Base-by-base conservation (phyloP, 1,140 invertebrate species). In the Temnothorax nylanderi region DNA sequence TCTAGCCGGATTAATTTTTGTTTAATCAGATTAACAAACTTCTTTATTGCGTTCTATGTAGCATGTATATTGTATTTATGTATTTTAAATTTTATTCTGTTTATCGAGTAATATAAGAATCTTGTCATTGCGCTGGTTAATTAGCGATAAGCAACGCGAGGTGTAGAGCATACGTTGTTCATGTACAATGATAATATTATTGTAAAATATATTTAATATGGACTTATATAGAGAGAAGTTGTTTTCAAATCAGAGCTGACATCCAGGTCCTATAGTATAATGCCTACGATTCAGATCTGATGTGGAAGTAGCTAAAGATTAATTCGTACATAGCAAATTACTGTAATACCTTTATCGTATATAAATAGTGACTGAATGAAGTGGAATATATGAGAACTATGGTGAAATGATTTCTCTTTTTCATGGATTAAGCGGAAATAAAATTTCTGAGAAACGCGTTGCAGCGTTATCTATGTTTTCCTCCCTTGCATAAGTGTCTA, bases 121-220 rank as follows among this genome's bases (percentile, higher is more conserved):
- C 34, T 71, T 58, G 16, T 74, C 44, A 71, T 82, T 91, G 89
- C 89, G 92, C 91, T 93, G 92, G 80, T 92, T 92, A 88, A 87
- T 88, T 86, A 78, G 62, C 91, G 91, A 92, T 90, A 88, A 84
- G 82, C 89, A 88, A 91, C 80, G 85, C 67, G 88, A 93, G 92
- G 92, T 94, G 93, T 94, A 93, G 93, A 94, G 91, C 92, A 93
- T 95, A 95, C 81, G 91, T 95, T 95, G 94, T 95, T 95, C 94
- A 94, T 94, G 93, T 95, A 95, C 94, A 94, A 94, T 94, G 93
- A 94, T 94, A 95, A 94, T 94, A 94, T 94, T 94, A 94, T 94
- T 95, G 94, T 95, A 95, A 94, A 95, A 95, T 95, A 94, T 95
- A 94, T 95, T 94, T 95, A 94, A 94, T 94, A 94, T 93, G 93